Percentiles rank a stretch among this genome's conserved stretches.
These are phyloP conservation scores for Drosophila arizonae DNA, from an alignment of 1,140 invertebrate species.

Conservation along the genomic window DNA sequence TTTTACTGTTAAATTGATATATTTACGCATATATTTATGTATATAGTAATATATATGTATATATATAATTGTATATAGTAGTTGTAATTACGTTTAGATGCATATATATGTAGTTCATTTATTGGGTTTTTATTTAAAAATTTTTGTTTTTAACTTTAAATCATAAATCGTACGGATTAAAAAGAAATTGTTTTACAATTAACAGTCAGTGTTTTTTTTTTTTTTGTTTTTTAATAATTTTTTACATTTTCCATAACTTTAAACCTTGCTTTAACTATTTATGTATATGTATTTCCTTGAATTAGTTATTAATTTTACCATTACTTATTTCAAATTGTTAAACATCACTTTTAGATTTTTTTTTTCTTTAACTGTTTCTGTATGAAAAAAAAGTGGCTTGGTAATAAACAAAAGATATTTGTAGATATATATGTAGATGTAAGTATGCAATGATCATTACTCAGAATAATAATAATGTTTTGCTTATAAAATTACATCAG, in stretches of 20 bases:
- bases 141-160: conserved; percentile 62
- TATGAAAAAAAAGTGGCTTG: conserved; percentile 39
- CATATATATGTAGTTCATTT: conserved; percentile 65
- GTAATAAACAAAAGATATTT: conserved; percentile 42
- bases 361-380: conserved; percentile 36
- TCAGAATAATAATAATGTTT: conserved; percentile 48
- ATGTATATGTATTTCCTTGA: conserved; percentile 57
- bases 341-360: conserved; percentile 42
- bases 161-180: conserved; percentile 63
- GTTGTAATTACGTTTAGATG: conserved; percentile 72
- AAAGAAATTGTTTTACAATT: conserved; percentile 83
- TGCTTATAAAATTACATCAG: conserved; percentile 77
- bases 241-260: conserved; percentile 58
- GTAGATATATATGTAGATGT: conserved; percentile 18
- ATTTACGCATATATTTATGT: conserved; percentile 71
- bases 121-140: conserved; percentile 60
- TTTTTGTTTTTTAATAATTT: conserved; percentile 60
- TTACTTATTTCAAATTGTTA: conserved; percentile 61
- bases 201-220: conserved; percentile 81
- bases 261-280: conserved; percentile 62
- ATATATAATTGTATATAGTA: conserved; percentile 72
- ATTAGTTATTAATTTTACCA: conserved; percentile 65
- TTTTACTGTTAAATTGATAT: conserved; percentile 79
- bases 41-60: conserved; percentile 36
- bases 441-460: conserved; percentile 50